A percentile compares a stretch with the other conserved stretches of the same genome.
phyloP scores from a whole-genome alignment of 2,797 vertebrate species.

The Eleutherodactylus coqui region DNA sequence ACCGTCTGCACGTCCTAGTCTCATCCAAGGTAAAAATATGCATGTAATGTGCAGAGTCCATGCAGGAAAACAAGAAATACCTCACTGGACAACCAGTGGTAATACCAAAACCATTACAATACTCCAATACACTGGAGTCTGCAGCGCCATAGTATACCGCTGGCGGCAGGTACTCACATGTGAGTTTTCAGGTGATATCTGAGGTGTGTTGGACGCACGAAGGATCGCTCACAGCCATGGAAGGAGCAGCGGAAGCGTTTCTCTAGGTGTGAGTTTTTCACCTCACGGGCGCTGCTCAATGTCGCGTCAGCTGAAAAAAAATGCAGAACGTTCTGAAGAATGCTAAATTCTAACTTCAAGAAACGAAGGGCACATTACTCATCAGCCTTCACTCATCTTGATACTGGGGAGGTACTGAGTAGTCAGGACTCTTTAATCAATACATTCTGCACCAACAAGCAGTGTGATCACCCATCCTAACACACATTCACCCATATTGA shows the following conservation, averaged over 20 bases:
- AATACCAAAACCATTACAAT: not conserved
- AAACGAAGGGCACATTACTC: not conserved
- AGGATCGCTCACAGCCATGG: conserved; percentile 92
- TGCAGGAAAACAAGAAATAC: no score
- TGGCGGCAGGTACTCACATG: conserved; percentile 76
- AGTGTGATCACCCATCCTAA: no score
- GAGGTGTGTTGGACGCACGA: conserved; percentile 96
- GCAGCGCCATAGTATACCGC: not conserved
- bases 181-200: conserved; percentile 99
- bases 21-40: no score
- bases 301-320: conserved; percentile 84
- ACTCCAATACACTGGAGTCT: not conserved
- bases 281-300: conserved; percentile 83
- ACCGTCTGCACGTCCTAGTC: no score
- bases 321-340: not conserved
- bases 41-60: no score
- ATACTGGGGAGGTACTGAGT: no score
- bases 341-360: not conserved
- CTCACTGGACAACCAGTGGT: no score
- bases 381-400: not conserved
- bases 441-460: no score
- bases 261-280: conserved; percentile 82
- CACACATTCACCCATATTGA: no score
- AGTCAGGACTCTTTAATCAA: no score
- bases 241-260: conserved; percentile 94